Conservation (phyloP, 1,140 invertebrate species). For the Tetragonula clypearis region DNA sequence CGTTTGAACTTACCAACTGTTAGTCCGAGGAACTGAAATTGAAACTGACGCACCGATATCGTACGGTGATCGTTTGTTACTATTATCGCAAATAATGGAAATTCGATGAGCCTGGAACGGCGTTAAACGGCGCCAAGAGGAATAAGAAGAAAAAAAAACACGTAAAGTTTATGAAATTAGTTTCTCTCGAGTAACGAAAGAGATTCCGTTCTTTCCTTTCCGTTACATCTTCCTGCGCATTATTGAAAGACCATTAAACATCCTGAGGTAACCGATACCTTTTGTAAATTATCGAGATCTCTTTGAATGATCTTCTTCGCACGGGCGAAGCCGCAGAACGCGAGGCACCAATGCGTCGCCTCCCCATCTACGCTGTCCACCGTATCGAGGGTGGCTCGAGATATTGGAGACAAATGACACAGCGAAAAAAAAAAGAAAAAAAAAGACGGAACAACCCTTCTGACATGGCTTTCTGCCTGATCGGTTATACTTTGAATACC, state of each 20-base stretch:
- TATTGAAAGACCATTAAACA: not conserved
- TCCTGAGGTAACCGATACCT: not conserved
- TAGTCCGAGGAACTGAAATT: too few relatives aligned
- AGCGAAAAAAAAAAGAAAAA: slow-evolving; percentile 66
- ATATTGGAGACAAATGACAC: slow-evolving; percentile 82
- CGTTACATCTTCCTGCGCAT: not conserved
- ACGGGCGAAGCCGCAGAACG: not conserved
- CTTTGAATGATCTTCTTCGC: slow-evolving; percentile 1
- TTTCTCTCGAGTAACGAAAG: not conserved
- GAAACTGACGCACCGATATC: not conserved
- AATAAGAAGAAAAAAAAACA: not conserved
- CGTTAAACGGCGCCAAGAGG: not conserved
- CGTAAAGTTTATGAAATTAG: not conserved
- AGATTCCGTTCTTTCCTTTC: not conserved
- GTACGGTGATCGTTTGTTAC: not conserved
- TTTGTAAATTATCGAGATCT: slow-evolving; percentile 1
- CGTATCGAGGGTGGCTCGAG: slow-evolving; percentile 53
- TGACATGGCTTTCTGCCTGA: slow-evolving; percentile 45
- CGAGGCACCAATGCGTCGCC: not conserved
- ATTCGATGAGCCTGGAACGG: not conserved
- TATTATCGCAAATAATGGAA: not conserved
- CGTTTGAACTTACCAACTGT: too few relatives aligned
- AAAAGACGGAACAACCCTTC: slow-evolving; percentile 45
- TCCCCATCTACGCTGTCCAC: too few relatives aligned
- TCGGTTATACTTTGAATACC: slow-evolving; percentile 52